phyloP scores from a whole-genome alignment of 2,113 vertebrate species.

The Athene noctua region DNA sequence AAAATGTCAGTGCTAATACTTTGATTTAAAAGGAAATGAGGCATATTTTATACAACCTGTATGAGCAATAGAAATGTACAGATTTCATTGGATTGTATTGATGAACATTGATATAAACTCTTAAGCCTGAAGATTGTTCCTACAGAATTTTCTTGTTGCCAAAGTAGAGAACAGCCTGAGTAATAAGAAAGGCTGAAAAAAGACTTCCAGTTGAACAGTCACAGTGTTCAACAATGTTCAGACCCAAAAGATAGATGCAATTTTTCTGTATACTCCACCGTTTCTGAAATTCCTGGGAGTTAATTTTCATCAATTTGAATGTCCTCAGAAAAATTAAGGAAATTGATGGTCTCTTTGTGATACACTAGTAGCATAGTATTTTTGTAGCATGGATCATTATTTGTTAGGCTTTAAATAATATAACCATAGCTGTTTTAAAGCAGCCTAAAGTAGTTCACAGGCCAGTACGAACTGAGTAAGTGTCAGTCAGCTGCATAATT shows the following conservation, averaged over 20 bases:
- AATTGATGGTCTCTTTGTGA: neutral
- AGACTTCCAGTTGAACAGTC: neutral
- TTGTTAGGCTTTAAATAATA: neutral
- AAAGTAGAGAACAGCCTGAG: neutral
- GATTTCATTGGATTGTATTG: neutral
- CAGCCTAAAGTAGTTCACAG: neutral
- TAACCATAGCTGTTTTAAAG: neutral
- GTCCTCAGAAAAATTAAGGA: neutral
- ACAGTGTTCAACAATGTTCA: neutral
- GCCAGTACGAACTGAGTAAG: neutral
- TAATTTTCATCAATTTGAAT: neutral
- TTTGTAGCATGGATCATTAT: neutral
- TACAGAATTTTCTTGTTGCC: neutral
- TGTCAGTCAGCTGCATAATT: neutral
- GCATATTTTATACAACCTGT: neutral
- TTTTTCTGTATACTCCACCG: neutral
- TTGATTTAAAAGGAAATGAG: slow-evolving; percentile 33
- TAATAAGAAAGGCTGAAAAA: neutral
- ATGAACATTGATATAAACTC: neutral
- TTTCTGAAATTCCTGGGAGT: neutral
- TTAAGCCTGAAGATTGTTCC: neutral
- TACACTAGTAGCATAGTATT: neutral
- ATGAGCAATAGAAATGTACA: neutral
- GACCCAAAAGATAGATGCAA: neutral
- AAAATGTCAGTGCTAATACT: slow-evolving; percentile 11